Conservation (phyloP, 2,888 invertebrate genomes). For the Bruchidius siliquastri region DNA sequence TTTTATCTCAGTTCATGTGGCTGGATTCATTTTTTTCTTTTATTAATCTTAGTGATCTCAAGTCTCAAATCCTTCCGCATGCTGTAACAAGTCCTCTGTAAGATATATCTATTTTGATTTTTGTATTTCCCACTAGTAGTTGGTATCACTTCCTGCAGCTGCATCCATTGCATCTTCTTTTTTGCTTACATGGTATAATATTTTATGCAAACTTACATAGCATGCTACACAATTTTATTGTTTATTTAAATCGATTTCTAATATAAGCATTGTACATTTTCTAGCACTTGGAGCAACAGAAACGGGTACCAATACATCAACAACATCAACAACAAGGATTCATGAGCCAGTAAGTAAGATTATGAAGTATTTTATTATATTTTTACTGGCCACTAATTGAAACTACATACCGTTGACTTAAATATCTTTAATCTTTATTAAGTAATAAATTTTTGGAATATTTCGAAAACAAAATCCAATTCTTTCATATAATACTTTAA, state of each 20-base stretch:
- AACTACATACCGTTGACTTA: too few species aligned
- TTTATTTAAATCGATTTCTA: neutral
- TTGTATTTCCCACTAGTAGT: neutral
- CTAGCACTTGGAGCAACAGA: slow-evolving; percentile 69
- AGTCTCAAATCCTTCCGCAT: neutral
- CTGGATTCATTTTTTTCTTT: neutral
- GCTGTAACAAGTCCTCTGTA: neutral
- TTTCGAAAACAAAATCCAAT: too few species aligned
- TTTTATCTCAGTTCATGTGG: slow-evolving; percentile 2
- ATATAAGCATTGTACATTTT: slow-evolving; percentile 29
- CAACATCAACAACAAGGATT: slow-evolving; percentile 68
- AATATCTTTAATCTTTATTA: too few species aligned
- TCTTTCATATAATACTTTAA: too few species aligned
- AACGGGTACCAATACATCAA: slow-evolving; percentile 54
- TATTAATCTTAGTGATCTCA: neutral
- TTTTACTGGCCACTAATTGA: too few species aligned
- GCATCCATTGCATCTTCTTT: neutral
- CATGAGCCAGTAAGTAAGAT: slow-evolving; percentile 68
- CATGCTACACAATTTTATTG: neutral
- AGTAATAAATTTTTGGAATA: too few species aligned
- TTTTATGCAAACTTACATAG: neutral
- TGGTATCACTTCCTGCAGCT: neutral
- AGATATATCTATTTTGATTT: neutral
- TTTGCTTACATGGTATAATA: neutral
- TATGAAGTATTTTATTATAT: too few species aligned